A percentile compares a stretch with the other conserved stretches of the same genome.
phyloP scores from a whole-genome alignment of 2,113 vertebrate species.

The Amazona vittata region DNA sequence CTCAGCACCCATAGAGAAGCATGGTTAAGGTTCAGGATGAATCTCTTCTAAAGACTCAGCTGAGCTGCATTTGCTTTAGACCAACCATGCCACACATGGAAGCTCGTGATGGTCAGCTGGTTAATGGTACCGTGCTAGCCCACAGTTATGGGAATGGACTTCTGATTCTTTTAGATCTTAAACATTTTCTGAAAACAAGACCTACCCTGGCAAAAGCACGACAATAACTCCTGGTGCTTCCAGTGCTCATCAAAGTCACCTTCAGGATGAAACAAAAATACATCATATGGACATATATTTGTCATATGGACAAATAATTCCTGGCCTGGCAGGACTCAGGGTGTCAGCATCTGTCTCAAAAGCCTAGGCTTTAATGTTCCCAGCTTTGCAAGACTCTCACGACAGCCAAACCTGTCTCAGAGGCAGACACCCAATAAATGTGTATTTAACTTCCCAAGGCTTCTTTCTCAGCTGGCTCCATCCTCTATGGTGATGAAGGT shows the following conservation, averaged over 20 bases:
- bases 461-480: not conserved
- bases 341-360: slow-evolving; percentile 38
- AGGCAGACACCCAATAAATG: slow-evolving; percentile 10
- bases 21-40: not conserved
- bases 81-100: fast-evolving
- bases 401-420: slow-evolving; percentile 12
- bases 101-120: not conserved
- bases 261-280: not conserved
- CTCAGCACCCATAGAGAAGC: not conserved
- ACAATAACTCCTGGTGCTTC: not conserved
- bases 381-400: not conserved
- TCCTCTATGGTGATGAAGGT: not conserved
- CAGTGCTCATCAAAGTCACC: not conserved
- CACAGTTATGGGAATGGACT: not conserved
- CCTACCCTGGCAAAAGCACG: not conserved
- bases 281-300: not conserved
- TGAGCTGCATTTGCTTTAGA: not conserved
- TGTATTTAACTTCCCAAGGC: slow-evolving; percentile 43
- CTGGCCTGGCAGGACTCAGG: not conserved
- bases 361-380: not conserved
- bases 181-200: not conserved
- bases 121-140: not conserved
- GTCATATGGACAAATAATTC: slow-evolving; percentile 18
- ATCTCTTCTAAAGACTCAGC: not conserved
- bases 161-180: not conserved